Base-by-base conservation (phyloP, 1,140 invertebrate genomes). In the Drosophila repleta region DNA sequence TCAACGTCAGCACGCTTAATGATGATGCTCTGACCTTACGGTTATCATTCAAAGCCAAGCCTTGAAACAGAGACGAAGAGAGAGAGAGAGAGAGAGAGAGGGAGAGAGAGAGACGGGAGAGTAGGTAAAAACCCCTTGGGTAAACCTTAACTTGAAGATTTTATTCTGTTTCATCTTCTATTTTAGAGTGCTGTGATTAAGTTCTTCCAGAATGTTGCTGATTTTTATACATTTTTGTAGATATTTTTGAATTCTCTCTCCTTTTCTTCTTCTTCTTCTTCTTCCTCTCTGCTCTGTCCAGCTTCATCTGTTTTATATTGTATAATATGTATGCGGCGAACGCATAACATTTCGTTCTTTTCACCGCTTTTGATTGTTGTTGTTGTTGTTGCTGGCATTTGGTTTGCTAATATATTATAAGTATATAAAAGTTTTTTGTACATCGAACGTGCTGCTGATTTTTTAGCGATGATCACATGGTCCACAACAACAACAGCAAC, bases 401-500 rank as follows among this genome's bases (percentile, higher is more conserved):
- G 15, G 57, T 29, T 65, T 65, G 70, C 58, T 77, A 85, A 80
- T 74, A 84, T 84, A 76, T 80, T 70, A 85, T 84, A n/a, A n/a
- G n/a, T n/a, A 74, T 80, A 76, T 80, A 76, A 71, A 80, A 45
- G 64, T 62, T 85, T 77, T 80, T 85, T 85, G 74, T 85, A 48
- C 74, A 68, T 43, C 68, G 74, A 85, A 85, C 77, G 71, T 87
- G 70, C 70, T 79, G 75, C 76, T 88, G 65, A 76, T 82, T 88
- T 88, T 88, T 88, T 74, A 77, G 84, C 75, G 84, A 88, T 88
- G 84, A 88, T 83, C 84, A 76, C 84, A 88, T 88, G 70, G 66
- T n/a, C 1, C 18, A 29, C 24, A 32, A 63, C 53, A 46, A 32
- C 15, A 75, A 18, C 49, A 65, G 74, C 35, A 65, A 60, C 41